Evolutionary conservation across 2,888 invertebrate species (phyloP).

Genomic region (Steinernema carpocapsae): DNA sequence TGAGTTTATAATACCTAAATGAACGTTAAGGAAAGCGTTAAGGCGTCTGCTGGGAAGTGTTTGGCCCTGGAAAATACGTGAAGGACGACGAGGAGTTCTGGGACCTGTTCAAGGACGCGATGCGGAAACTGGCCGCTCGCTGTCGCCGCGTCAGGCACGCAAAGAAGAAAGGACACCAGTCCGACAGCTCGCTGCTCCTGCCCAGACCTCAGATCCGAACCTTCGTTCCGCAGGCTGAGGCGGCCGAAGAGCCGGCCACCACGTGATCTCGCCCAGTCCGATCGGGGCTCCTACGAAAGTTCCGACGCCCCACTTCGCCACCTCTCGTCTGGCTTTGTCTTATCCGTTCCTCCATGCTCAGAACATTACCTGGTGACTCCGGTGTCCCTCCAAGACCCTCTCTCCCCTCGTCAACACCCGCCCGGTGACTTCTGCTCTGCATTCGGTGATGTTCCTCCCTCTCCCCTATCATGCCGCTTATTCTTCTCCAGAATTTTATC

Average conservation of each 20-base stretch:
- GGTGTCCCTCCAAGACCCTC: not conserved
- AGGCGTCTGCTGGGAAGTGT: slow-evolving; percentile 67
- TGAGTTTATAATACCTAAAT: slow-evolving; percentile 38
- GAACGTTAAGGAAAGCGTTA: slow-evolving; percentile 38
- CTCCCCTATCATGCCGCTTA: not conserved
- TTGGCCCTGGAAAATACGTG: slow-evolving; percentile 51
- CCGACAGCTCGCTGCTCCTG: slow-evolving; percentile 20
- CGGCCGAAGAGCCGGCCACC: not conserved
- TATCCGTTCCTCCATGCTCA: slow-evolving; percentile 16
- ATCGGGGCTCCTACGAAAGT: not conserved
- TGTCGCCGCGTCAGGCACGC: slow-evolving; percentile 68
- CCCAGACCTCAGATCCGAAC: not conserved
- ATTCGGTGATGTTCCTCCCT: slow-evolving; percentile 22
- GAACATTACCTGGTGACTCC: slow-evolving; percentile 29
- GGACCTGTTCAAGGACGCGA: slow-evolving; percentile 68
- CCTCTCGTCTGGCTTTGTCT: slow-evolving; percentile 21
- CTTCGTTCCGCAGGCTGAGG: not conserved
- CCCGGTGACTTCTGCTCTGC: slow-evolving; percentile 14
- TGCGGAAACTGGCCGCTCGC: slow-evolving; percentile 65
- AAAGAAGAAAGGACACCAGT: slow-evolving; percentile 54
- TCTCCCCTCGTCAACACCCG: not conserved
- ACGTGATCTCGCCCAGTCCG: slow-evolving; percentile 16
- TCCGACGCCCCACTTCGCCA: not conserved
- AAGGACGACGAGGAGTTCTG: slow-evolving; percentile 66
- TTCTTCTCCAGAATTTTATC: too few relatives aligned